These are phyloP conservation scores for Erythrolamprus reginae DNA, from an alignment of 2,113 vertebrate species.

Conservation along the genomic window DNA sequence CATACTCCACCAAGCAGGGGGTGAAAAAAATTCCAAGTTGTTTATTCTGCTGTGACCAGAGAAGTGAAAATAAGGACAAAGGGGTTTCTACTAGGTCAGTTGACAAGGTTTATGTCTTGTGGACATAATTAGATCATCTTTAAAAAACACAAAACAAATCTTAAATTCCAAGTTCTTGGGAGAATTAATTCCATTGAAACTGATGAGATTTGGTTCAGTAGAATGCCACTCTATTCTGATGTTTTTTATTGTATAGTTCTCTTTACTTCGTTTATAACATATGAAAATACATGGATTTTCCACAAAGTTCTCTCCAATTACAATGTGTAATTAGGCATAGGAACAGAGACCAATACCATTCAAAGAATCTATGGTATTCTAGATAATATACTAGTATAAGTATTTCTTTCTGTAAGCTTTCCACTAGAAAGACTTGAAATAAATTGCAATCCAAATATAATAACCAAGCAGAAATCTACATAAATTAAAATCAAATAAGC, in stretches of 20 bases:
- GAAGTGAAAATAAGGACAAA: not conserved
- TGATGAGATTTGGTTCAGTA: not conserved
- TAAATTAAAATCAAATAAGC: not conserved
- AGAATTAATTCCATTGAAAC: not conserved
- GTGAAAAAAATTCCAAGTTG: not conserved
- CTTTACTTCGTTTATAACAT: not conserved
- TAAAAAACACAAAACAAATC: not conserved
- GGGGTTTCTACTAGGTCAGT: not conserved
- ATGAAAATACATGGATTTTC: not conserved
- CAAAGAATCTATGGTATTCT: not conserved
- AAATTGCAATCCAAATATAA: not conserved
- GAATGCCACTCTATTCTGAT: not conserved
- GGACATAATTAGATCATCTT: not conserved
- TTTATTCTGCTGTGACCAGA: not conserved
- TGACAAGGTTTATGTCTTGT: not conserved
- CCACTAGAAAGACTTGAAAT: not conserved
- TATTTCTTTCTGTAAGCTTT: not conserved
- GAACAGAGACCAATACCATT: not conserved
- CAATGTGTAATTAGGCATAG: not conserved
- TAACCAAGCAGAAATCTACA: not conserved
- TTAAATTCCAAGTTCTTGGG: not conserved
- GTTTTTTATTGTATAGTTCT: not conserved
- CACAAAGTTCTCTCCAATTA: not conserved
- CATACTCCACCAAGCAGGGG: not conserved
- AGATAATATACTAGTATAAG: not conserved